phyloP scores from a whole-genome alignment of 2,113 vertebrate genomes.

The Chaetodon trifascialis region DNA sequence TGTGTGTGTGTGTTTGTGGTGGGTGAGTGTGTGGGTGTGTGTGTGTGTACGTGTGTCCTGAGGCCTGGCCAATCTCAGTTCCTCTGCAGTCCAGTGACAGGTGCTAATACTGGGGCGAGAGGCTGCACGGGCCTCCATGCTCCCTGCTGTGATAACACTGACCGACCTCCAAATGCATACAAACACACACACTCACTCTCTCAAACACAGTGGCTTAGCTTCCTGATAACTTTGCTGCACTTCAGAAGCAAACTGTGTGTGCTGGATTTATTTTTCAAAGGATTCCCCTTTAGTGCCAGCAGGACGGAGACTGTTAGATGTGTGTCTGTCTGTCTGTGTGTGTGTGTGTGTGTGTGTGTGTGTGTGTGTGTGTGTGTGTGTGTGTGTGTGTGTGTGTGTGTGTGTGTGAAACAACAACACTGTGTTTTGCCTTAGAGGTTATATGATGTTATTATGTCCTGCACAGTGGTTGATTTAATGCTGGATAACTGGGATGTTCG shows the following conservation, averaged over 20 bases:
- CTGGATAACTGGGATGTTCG: constrained; percentile 27
- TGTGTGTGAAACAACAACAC: constrained; percentile 16
- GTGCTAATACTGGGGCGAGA: constrained; percentile 76
- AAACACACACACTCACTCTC: constrained; percentile 41
- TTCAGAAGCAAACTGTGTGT: constrained; percentile 61
- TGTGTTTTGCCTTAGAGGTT: constrained; percentile 43
- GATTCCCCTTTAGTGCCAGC: constrained; percentile 59
- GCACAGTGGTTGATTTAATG: constrained; percentile 39
- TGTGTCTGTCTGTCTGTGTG: constrained; percentile 14
- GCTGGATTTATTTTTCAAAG: constrained; percentile 63
- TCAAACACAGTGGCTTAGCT: constrained; percentile 45
- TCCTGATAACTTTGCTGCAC: constrained; percentile 69
- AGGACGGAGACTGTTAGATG: constrained; percentile 28
- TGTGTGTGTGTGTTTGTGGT: constrained; percentile 13
- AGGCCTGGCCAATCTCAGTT: constrained; percentile 69
- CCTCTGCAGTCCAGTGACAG: constrained; percentile 71
- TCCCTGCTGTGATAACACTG: constrained; percentile 71
- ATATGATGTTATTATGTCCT: constrained; percentile 56
- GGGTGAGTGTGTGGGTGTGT: constrained; percentile 25
- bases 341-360: constrained; percentile 27
- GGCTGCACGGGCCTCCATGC: constrained; percentile 75
- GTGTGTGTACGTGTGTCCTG: constrained; percentile 3
- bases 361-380: constrained; percentile 25
- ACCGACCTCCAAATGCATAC: constrained; percentile 55
- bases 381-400: constrained; percentile 22